A percentile compares a stretch with the other conserved stretches of the same genome.
These are phyloP conservation scores for Neogobius melanostomus DNA, from an alignment of 2,113 vertebrate species.

Conservation along the genomic window DNA sequence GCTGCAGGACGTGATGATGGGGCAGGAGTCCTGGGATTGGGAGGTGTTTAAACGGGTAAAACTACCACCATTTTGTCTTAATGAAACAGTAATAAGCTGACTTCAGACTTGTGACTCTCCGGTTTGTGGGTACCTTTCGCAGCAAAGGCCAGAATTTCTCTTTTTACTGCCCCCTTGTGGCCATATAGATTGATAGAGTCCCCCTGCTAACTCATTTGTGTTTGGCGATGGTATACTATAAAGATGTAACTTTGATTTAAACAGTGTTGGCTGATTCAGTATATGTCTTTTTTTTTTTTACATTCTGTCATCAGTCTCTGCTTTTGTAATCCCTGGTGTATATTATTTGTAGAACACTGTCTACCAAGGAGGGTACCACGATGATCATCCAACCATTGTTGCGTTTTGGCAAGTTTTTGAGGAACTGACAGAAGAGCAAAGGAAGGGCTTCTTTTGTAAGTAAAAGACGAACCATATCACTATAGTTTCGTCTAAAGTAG, in stretches of 20 bases:
- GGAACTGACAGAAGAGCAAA: constrained; percentile 70
- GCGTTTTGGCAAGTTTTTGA: constrained; percentile 87
- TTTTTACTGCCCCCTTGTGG: no score
- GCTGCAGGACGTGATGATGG: constrained; percentile 75
- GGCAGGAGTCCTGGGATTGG: constrained; percentile 81
- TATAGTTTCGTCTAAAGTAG: not conserved
- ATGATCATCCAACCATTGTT: constrained; percentile 73
- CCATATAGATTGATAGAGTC: no score
- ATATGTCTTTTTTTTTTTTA: no score
- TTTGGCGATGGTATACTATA: no score
- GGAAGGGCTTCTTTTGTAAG: constrained; percentile 84
- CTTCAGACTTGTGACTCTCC: no score
- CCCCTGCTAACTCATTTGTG: no score
- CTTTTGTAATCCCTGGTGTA: not conserved
- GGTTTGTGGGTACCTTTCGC: no score
- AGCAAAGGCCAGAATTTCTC: no score
- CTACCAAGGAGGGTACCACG: constrained; percentile 71
- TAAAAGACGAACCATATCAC: not conserved
- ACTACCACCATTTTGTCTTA: not conserved
- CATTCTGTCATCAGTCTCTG: not conserved
- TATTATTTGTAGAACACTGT: constrained; percentile 71
- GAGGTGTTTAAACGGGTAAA: constrained; percentile 77
- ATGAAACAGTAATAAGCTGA: not conserved
- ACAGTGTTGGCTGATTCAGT: no score
- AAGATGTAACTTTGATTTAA: no score